A percentile compares a stretch with the other conserved stretches of the same genome.
Conservation (phyloP, 2,888 invertebrate species). For the Atrina japonica region DNA sequence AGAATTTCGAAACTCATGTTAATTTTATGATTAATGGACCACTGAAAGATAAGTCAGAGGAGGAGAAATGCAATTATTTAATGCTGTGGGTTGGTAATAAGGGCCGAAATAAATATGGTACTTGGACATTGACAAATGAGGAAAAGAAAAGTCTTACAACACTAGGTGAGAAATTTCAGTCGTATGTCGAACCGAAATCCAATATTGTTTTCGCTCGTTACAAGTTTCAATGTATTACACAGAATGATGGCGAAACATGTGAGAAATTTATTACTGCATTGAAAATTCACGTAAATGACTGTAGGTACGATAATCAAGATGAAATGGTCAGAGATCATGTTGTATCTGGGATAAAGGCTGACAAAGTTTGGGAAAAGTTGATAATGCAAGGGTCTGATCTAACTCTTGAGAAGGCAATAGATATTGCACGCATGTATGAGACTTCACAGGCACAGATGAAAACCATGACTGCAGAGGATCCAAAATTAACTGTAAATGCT, state of each 20-base stretch:
- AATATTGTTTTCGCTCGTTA: slow-evolving; percentile 21
- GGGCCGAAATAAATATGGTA: slow-evolving; percentile 23
- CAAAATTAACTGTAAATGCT: slow-evolving; percentile 7
- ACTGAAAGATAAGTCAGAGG: no score
- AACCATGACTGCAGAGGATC: slow-evolving; percentile 38
- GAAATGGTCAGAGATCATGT: slow-evolving; percentile 47
- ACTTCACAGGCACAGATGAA: slow-evolving; percentile 36
- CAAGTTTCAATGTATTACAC: no score
- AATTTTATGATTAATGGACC: no score
- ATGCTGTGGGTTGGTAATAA: slow-evolving; percentile 34
- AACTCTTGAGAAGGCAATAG: no score
- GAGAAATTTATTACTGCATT: slow-evolving; percentile 50
- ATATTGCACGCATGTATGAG: slow-evolving; percentile 46
- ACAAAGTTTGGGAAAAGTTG: slow-evolving; percentile 44
- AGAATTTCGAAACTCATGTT: no score
- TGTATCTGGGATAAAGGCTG: slow-evolving; percentile 39
- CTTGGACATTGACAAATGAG: slow-evolving; percentile 16
- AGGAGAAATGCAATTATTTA: slow-evolving; percentile 32
- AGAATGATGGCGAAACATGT: no score
- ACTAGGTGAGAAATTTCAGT: slow-evolving; percentile 11
- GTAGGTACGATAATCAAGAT: slow-evolving; percentile 39
- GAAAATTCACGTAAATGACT: slow-evolving; percentile 36
- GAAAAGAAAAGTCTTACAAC: slow-evolving; percentile 6
- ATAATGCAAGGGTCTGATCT: slow-evolving; percentile 40
- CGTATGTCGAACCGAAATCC: slow-evolving; percentile 11